Percentiles rank a stretch among this genome's conserved stretches.
phyloP scores from a whole-genome alignment of 2,797 vertebrate genomes.

The Steatocranus sp. region DNA sequence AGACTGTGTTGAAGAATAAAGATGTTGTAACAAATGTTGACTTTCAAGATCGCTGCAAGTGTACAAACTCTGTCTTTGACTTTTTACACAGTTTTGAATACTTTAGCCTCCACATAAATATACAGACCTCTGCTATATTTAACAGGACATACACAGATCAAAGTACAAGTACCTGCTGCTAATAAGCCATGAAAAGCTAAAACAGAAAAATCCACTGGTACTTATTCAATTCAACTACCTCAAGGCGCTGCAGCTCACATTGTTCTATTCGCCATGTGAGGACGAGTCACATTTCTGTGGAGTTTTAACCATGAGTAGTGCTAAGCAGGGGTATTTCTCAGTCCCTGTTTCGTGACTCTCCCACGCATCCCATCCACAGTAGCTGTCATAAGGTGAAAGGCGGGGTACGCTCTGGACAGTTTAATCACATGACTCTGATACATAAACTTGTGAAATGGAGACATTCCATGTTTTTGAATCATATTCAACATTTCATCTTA shows the following conservation, averaged over 20 bases:
- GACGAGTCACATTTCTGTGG: not conserved
- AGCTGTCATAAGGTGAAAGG: not conserved
- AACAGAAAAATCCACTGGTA: not conserved
- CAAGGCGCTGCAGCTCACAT: not conserved
- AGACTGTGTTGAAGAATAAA: not conserved
- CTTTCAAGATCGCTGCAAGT: not conserved
- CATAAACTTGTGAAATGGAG: not conserved
- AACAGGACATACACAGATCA: not conserved
- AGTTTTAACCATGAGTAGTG: not conserved
- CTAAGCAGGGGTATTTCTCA: not conserved
- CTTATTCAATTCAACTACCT: not conserved
- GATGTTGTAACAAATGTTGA: not conserved
- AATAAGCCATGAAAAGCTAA: not conserved
- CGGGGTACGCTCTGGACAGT: accelerated
- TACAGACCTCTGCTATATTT: not conserved
- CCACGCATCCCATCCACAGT: not conserved
- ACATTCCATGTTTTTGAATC: not conserved
- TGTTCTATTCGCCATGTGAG: not conserved
- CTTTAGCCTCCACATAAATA: not conserved
- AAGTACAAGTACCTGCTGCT: not conserved
- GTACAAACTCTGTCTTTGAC: not conserved
- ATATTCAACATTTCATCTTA: not conserved
- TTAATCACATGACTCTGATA: not conserved
- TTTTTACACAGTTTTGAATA: not conserved
- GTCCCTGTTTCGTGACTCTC: not conserved